Conservation (phyloP, 2,888 invertebrate species). For the Zygogramma bicolorata region DNA sequence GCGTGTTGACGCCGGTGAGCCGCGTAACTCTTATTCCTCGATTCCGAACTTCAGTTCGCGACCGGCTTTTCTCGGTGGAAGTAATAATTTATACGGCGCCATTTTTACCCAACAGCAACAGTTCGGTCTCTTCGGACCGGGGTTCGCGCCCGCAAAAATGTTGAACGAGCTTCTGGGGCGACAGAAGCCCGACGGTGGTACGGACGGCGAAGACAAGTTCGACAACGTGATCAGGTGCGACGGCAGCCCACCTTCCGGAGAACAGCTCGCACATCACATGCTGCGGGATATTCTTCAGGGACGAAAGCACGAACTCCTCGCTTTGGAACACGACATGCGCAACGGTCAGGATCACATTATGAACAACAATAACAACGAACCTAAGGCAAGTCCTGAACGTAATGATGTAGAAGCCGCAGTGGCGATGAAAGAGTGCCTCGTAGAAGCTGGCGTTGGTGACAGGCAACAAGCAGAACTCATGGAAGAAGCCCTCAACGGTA, state of each 20-base stretch:
- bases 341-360: constrained; percentile 67
- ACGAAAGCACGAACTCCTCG: constrained; percentile 84
- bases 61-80: constrained; percentile 83
- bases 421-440: constrained; percentile 70
- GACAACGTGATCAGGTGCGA: constrained; percentile 68
- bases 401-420: constrained; percentile 56
- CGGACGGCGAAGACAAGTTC: constrained; percentile 65
- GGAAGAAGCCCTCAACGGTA: constrained; percentile 74
- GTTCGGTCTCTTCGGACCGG: constrained; percentile 86
- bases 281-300: constrained; percentile 91
- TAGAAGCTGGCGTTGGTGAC: constrained; percentile 72
- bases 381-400: constrained; percentile 63
- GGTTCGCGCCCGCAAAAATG: constrained; percentile 91
- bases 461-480: constrained; percentile 69
- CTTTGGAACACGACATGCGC: constrained; percentile 77
- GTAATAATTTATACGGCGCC: constrained; percentile 83
- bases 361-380: constrained; percentile 69
- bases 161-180: constrained; percentile 89
- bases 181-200: constrained; percentile 70
- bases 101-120: constrained; percentile 85
- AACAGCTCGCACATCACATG: constrained; percentile 82
- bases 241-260: constrained; percentile 71
- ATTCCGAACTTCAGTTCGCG: constrained; percentile 82
- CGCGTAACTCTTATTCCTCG: constrained; percentile 91
- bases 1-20: constrained; percentile 96